phyloP scores from a whole-genome alignment of 2,797 vertebrate species.

The Brachyrhaphis roseni region DNA sequence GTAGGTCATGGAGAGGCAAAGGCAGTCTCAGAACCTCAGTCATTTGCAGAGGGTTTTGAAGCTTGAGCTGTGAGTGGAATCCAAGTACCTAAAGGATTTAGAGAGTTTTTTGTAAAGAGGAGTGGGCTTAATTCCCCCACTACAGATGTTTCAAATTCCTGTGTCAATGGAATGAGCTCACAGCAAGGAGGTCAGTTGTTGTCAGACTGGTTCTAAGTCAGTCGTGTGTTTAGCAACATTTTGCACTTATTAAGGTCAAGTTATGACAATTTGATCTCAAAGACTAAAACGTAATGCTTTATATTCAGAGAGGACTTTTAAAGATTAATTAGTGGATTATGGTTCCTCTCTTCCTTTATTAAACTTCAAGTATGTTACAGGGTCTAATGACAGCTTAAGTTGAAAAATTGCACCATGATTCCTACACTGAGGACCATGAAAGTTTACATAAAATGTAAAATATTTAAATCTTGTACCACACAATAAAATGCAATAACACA shows the following conservation, averaged over 20 bases:
- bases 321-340: not conserved
- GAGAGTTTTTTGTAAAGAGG: not conserved
- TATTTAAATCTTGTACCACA: not conserved
- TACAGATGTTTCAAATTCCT: slow-evolving; percentile 11
- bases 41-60: not conserved
- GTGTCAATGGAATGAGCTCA: slow-evolving; percentile 3
- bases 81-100: slow-evolving; percentile 12
- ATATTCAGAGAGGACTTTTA: not conserved
- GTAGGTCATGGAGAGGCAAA: not conserved
- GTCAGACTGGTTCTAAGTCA: not conserved
- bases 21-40: not conserved
- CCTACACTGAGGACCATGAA: not conserved
- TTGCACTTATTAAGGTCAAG: not conserved
- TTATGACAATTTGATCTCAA: not conserved
- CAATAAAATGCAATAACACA: not conserved
- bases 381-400: not conserved
- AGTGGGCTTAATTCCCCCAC: slow-evolving; percentile 8
- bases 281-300: not conserved
- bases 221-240: not conserved
- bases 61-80: slow-evolving; percentile 1
- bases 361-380: not conserved
- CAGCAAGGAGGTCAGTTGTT: slow-evolving; percentile 4
- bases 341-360: not conserved
- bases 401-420: not conserved
- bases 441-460: not conserved